Evolutionary conservation across 2,113 vertebrate genomes (phyloP).

Genomic region (Aphelocoma coerulescens): DNA sequence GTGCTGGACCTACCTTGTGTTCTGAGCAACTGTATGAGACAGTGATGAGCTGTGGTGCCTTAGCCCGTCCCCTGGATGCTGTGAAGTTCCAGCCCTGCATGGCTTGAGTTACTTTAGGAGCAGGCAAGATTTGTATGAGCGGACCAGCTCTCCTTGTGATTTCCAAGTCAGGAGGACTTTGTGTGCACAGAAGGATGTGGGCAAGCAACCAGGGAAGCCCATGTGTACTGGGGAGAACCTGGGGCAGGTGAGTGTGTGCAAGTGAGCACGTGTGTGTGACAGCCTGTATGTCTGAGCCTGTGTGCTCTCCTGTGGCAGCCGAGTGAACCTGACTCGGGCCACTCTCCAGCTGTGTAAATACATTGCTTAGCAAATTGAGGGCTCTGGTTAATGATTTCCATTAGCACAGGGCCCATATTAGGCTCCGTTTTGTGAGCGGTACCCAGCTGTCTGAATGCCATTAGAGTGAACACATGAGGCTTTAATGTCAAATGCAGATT

Average conservation of each 20-base stretch:
- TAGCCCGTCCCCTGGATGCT: not conserved
- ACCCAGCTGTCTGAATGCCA: conserved; percentile 6
- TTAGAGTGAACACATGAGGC: not conserved
- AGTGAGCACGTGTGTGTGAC: not conserved
- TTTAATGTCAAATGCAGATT: not conserved
- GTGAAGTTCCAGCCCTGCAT: not conserved
- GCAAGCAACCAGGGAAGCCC: not conserved
- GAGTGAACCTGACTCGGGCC: not conserved
- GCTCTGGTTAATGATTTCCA: conserved; percentile 39
- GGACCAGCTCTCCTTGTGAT: not conserved
- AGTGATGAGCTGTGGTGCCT: not conserved
- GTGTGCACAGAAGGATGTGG: not conserved
- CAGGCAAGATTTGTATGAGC: not conserved
- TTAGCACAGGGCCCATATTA: conserved; percentile 2
- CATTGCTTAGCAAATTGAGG: conserved; percentile 4
- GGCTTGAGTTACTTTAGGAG: not conserved
- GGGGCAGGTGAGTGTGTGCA: not conserved
- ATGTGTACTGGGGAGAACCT: not conserved
- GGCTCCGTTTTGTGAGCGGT: not conserved
- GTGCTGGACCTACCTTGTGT: not conserved
- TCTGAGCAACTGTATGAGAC: accelerated
- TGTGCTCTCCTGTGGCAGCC: not conserved
- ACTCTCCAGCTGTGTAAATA: conserved; percentile 53
- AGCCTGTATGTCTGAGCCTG: accelerated
- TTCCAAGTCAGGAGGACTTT: not conserved